Conservation (phyloP, 2,888 invertebrate species). For the Pachliopta kotzebuea region DNA sequence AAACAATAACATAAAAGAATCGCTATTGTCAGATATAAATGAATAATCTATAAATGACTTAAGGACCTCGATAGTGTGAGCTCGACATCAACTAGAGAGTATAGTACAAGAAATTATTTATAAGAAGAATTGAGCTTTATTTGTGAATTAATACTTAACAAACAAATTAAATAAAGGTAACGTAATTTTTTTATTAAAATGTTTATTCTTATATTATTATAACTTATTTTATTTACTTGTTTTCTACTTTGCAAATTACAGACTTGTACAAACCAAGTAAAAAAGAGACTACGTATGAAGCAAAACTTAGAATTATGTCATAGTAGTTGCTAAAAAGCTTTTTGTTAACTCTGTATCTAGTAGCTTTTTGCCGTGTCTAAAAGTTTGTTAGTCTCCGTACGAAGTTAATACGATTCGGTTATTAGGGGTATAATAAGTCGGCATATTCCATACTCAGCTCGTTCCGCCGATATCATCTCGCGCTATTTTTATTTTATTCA, state of each 20-base stretch:
- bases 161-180: no score
- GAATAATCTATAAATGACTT: slow-evolving; percentile 78
- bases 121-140: background rate
- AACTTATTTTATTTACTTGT: no score
- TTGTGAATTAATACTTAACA: no score
- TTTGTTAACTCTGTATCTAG: background rate
- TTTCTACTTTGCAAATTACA: no score
- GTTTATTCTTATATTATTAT: no score
- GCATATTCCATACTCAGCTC: slow-evolving; percentile 70
- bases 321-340: background rate
- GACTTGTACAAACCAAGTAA: no score
- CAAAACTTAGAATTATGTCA: background rate
- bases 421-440: slow-evolving; percentile 76
- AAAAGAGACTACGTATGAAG: no score
- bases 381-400: slow-evolving; percentile 38
- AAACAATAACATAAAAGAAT: slow-evolving; percentile 76
- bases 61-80: slow-evolving; percentile 59
- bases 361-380: slow-evolving; percentile 43
- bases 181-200: no score
- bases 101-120: no score
- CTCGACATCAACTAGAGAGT: slow-evolving; percentile 45
- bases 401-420: slow-evolving; percentile 72
- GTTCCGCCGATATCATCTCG: slow-evolving; percentile 68
- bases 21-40: slow-evolving; percentile 73
- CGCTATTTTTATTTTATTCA: slow-evolving; percentile 80